A percentile compares a stretch with the other conserved stretches of the same genome.
Evolutionary conservation across 2,888 invertebrate genomes (phyloP).

Genomic region (Amaurobius ferox): DNA sequence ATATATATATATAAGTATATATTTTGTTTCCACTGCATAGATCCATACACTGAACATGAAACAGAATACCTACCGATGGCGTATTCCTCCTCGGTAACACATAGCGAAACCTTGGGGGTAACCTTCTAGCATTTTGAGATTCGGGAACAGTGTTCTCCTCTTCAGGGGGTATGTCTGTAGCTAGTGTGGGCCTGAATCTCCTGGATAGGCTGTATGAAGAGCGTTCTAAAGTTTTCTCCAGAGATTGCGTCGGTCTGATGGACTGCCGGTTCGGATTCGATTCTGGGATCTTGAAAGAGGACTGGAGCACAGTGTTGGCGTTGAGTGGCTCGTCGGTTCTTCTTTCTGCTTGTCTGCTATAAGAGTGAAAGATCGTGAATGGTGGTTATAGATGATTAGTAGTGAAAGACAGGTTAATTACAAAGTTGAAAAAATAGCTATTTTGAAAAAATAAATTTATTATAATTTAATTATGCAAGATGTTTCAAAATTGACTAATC

Average conservation of each 20-base stretch:
- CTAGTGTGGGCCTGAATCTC: conserved; percentile 52
- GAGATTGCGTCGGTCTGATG: conserved; percentile 56
- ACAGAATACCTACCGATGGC: conserved; percentile 50
- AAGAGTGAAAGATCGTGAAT: too few relatives aligned
- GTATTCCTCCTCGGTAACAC: conserved; percentile 62
- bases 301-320: conserved; percentile 62
- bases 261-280: not conserved
- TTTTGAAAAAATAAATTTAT: too few relatives aligned
- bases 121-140: conserved; percentile 51
- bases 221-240: conserved; percentile 44
- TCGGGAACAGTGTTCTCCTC: conserved; percentile 68
- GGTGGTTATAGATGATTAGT: too few relatives aligned
- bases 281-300: conserved; percentile 23
- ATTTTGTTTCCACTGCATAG: too few relatives aligned
- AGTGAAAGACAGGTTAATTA: too few relatives aligned
- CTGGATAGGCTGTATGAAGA: conserved; percentile 29
- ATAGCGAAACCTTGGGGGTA: conserved; percentile 55
- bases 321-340: conserved; percentile 51
- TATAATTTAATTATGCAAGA: too few relatives aligned
- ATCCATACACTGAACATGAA: too few relatives aligned
- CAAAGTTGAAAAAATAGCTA: too few relatives aligned
- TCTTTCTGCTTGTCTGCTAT: conserved; percentile 45
- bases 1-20: too few relatives aligned
- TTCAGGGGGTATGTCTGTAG: conserved; percentile 46
- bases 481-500: too few relatives aligned